A percentile compares a stretch with the other conserved stretches of the same genome.
Conservation (phyloP, 2,888 invertebrate genomes). For the Xestia ashworthii region DNA sequence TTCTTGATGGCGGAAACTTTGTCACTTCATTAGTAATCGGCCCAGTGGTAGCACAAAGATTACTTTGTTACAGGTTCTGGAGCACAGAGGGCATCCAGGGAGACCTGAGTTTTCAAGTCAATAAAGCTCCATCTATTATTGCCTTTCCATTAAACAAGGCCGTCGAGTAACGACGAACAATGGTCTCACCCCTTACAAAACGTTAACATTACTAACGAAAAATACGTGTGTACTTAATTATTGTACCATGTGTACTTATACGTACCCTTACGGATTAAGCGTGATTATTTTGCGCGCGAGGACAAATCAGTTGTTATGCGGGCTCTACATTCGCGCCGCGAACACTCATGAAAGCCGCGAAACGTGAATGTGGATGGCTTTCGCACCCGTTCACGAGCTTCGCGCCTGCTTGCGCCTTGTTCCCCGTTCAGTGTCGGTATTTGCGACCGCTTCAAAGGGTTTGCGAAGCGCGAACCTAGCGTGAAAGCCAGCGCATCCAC, state of each 20-base stretch:
- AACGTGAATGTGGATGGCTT: no score
- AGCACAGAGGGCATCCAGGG: not conserved
- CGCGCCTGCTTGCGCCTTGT: no score
- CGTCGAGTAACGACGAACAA: not conserved
- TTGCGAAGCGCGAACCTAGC: no score
- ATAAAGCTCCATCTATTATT: conserved; percentile 2
- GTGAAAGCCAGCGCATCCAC: no score
- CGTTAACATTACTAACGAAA: not conserved
- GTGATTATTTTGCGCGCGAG: not conserved
- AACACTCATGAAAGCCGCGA: no score
- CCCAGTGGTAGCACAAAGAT: not conserved
- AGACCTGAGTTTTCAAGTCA: not conserved
- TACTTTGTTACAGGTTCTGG: not conserved
- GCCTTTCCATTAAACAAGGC: not conserved
- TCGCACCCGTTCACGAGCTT: no score
- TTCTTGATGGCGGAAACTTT: not conserved
- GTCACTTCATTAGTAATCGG: not conserved
- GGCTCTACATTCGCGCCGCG: no score
- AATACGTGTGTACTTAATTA: no score
- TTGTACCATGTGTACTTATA: not conserved
- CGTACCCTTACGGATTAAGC: not conserved
- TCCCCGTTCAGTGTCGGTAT: no score
- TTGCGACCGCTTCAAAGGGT: no score
- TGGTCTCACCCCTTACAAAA: not conserved
- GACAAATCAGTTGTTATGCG: no score